Evolutionary conservation across 2,113 vertebrate genomes (phyloP).

Genomic region (Cairina moschata): DNA sequence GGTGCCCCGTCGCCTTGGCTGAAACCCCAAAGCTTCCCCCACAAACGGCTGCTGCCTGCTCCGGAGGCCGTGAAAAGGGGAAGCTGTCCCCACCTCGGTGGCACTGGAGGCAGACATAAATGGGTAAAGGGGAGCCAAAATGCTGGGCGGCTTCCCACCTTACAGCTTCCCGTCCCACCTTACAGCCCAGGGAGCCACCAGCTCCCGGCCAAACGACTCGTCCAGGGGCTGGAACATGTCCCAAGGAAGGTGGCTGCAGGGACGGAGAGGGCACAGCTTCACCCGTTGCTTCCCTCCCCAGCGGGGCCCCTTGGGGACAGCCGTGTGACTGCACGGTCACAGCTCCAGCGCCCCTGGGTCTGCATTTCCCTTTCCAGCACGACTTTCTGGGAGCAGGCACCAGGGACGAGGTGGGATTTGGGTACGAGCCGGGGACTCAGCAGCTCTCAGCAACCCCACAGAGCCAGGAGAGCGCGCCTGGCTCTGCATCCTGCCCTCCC

Average conservation of each 20-base stretch:
- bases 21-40: not conserved
- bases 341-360: not conserved
- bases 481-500: too few relatives aligned
- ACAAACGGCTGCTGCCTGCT: not conserved
- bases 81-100: not conserved
- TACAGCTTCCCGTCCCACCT: not conserved
- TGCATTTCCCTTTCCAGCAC: not conserved
- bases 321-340: not conserved
- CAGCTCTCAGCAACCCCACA: not conserved
- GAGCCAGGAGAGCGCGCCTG: too few relatives aligned
- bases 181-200: not conserved
- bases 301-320: not conserved
- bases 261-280: not conserved
- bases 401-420: too few relatives aligned
- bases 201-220: not conserved
- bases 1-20: not conserved
- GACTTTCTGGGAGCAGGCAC: not conserved
- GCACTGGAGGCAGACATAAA: not conserved
- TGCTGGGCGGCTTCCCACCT: not conserved
- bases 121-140: not conserved
- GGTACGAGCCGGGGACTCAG: not conserved
- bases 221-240: rapidly evolving
- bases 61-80: not conserved
- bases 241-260: not conserved
- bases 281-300: rapidly evolving